These are phyloP conservation scores for Pan paniscus DNA, from an alignment of 2,113 vertebrate genomes.

Conservation along the genomic window DNA sequence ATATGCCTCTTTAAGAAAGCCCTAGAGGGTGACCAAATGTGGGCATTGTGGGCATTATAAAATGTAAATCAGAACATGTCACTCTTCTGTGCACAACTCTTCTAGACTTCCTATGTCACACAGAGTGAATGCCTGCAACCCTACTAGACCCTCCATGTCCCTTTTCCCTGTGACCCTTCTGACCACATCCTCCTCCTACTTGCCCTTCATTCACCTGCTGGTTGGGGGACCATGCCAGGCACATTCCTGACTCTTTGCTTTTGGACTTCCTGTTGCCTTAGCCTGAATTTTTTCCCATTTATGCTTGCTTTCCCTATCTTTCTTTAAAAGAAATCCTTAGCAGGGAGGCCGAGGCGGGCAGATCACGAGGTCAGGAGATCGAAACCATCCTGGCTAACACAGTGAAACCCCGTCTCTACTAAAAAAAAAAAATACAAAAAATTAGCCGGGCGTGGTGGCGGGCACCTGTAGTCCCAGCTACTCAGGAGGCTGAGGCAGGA, in stretches of 20 bases:
- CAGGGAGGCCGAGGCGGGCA: background rate
- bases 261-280: background rate
- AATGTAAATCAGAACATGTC: background rate
- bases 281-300: background rate
- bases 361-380: no score
- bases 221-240: background rate
- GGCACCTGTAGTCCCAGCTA: no score
- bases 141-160: background rate
- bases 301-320: background rate
- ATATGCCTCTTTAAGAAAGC: conserved; percentile 15
- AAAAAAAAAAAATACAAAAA: no score
- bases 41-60: background rate
- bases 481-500: no score
- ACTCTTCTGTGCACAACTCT: background rate
- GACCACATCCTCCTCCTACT: background rate
- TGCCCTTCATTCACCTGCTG: background rate
- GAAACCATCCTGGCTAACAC: no score
- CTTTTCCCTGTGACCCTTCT: background rate
- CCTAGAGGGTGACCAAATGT: background rate
- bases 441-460: no score
- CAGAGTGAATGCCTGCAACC: background rate
- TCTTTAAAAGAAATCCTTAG: background rate
- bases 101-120: background rate
- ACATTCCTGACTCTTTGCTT: background rate
- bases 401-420: no score